Conservation (phyloP, 2,888 invertebrate genomes). For the Tetanocera ferruginea region DNA sequence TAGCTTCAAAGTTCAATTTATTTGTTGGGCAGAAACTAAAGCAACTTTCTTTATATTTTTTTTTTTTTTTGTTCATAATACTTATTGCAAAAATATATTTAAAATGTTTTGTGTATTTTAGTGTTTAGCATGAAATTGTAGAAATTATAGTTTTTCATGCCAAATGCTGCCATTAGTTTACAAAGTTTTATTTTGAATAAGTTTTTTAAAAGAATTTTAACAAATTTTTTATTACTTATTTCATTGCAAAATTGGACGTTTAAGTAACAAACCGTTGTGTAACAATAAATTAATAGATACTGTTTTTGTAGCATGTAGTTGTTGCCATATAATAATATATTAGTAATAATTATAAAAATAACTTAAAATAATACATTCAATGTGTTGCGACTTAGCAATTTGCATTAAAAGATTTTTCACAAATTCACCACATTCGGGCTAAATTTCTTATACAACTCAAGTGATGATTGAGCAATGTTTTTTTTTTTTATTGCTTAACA, state of each 20-base stretch:
- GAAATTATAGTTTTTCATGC: too few relatives aligned
- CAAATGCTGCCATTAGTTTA: too few relatives aligned
- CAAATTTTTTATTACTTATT: constrained; percentile 36
- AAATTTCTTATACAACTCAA: neutral
- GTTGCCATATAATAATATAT: constrained; percentile 45
- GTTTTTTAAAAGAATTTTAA: constrained; percentile 11
- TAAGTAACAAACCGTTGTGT: constrained; percentile 68
- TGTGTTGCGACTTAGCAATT: neutral
- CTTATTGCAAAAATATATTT: constrained; percentile 40
- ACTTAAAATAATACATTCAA: constrained; percentile 35
- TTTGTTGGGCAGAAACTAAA: too few relatives aligned
- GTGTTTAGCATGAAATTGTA: neutral
- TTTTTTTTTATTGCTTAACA: too few relatives aligned
- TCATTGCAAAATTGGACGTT: constrained; percentile 64
- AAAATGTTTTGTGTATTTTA: constrained; percentile 33
- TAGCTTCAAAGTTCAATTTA: too few relatives aligned
- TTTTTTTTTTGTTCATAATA: neutral
- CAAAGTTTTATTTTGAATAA: neutral
- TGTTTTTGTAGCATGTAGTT: constrained; percentile 5
- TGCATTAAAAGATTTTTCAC: neutral
- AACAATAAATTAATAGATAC: constrained; percentile 42
- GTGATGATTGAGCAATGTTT: too few relatives aligned
- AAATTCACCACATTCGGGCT: neutral
- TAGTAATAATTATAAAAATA: constrained; percentile 52
- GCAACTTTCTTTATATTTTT: neutral